A percentile compares a stretch with the other conserved stretches of the same genome.
phyloP scores from a whole-genome alignment of 2,113 vertebrate species.

The Nymphicus hollandicus region DNA sequence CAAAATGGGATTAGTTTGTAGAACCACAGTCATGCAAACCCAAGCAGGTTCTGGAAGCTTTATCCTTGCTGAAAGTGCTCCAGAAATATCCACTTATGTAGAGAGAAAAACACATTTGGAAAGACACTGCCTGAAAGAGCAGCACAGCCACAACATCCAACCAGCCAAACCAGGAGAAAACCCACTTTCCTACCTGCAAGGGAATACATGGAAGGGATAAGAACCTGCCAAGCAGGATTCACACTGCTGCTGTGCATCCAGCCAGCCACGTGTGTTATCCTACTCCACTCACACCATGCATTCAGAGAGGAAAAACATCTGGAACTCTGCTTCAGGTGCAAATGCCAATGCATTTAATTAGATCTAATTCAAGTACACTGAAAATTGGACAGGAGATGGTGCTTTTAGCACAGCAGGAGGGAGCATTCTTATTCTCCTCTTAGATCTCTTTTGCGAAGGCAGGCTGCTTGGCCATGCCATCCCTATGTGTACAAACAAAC shows the following conservation, averaged over 20 bases:
- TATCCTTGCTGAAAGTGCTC: neutral
- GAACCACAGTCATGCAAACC: neutral
- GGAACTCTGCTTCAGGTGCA: neutral
- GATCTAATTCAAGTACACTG: neutral
- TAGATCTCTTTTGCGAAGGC: neutral
- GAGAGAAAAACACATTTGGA: neutral
- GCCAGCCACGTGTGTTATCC: neutral
- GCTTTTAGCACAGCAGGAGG: neutral
- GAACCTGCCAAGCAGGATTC: neutral
- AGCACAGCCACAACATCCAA: neutral
- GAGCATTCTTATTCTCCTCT: neutral
- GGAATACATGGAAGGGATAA: neutral
- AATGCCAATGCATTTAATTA: neutral
- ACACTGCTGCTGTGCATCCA: neutral
- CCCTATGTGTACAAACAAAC: neutral
- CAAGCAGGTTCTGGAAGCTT: neutral
- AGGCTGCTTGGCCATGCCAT: neutral
- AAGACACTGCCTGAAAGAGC: neutral
- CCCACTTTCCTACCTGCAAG: neutral
- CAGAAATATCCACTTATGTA: rapidly evolving
- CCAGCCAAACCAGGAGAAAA: neutral
- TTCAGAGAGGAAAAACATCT: neutral
- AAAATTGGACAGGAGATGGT: neutral
- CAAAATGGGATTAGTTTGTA: neutral
- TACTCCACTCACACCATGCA: rapidly evolving